Evolutionary conservation across 2,113 vertebrate genomes (phyloP).

Genomic region (Chaetodon trifascialis): DNA sequence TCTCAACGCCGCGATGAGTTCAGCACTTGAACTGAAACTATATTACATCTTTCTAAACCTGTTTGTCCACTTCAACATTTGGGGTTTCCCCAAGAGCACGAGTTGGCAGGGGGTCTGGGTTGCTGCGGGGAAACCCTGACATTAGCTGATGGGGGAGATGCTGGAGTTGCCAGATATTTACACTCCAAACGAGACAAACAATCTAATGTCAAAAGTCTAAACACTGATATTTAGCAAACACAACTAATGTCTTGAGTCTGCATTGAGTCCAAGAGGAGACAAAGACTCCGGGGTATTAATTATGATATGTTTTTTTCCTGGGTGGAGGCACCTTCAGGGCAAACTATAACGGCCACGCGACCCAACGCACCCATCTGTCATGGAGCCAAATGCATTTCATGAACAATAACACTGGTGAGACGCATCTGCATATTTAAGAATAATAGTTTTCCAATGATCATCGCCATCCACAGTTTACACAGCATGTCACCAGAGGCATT

Average conservation of each 20-base stretch:
- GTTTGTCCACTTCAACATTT: neutral
- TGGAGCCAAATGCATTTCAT: neutral
- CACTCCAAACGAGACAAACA: neutral
- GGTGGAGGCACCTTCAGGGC: neutral
- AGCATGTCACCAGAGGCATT: neutral
- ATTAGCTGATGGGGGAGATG: conserved; percentile 11
- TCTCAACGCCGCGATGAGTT: too few relatives aligned
- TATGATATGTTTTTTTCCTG: neutral
- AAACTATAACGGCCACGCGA: neutral
- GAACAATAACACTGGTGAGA: neutral
- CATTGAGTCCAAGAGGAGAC: neutral
- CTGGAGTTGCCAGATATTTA: neutral
- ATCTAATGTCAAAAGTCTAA: neutral
- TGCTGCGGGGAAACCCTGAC: conserved; percentile 39
- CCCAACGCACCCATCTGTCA: neutral
- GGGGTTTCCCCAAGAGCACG: conserved; percentile 1
- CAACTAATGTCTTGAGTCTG: neutral
- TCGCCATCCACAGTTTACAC: too few relatives aligned
- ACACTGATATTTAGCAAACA: neutral
- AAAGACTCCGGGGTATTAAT: conserved; percentile 5
- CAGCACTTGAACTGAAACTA: neutral
- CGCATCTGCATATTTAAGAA: neutral
- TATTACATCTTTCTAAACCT: neutral
- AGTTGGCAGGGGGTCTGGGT: neutral
- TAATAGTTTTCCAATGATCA: too few relatives aligned